These are phyloP conservation scores for Ochropacha duplaris DNA, from an alignment of 2,888 invertebrate genomes.

Conservation along the genomic window DNA sequence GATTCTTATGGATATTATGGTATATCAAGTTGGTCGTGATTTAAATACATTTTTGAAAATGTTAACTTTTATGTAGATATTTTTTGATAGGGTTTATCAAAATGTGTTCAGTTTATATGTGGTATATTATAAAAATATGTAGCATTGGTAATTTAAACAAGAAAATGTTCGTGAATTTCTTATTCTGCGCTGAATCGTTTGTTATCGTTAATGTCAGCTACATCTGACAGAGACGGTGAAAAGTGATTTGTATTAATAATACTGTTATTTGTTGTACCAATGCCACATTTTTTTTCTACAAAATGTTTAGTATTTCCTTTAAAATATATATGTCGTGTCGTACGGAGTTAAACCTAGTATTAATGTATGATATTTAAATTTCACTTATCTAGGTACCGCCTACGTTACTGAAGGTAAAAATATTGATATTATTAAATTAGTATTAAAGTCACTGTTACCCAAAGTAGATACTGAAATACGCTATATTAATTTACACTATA, in stretches of 20 bases:
- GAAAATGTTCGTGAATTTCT: background rate
- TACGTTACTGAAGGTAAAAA: conserved; percentile 11
- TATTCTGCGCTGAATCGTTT: background rate
- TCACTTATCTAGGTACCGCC: conserved; percentile 26
- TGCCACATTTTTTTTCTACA: background rate
- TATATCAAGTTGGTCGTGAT: background rate
- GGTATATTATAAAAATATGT: background rate
- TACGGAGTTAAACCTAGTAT: conserved; percentile 16
- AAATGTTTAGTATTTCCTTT: conserved; percentile 14
- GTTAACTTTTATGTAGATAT: conserved; percentile 15
- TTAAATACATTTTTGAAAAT: conserved; percentile 2
- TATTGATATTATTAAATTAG: background rate
- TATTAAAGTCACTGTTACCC: background rate
- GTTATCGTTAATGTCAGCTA: background rate
- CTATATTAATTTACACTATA: background rate
- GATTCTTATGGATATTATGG: background rate
- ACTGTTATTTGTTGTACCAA: background rate
- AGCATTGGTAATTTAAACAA: background rate
- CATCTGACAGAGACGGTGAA: background rate
- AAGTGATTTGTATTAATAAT: background rate
- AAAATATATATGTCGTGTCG: background rate
- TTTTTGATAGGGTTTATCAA: background rate
- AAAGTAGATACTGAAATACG: background rate
- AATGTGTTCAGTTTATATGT: background rate
- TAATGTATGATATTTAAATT: conserved; percentile 19